These are phyloP conservation scores for Cheilosia impressa DNA, from an alignment of 2,888 invertebrate genomes.

Conservation along the genomic window DNA sequence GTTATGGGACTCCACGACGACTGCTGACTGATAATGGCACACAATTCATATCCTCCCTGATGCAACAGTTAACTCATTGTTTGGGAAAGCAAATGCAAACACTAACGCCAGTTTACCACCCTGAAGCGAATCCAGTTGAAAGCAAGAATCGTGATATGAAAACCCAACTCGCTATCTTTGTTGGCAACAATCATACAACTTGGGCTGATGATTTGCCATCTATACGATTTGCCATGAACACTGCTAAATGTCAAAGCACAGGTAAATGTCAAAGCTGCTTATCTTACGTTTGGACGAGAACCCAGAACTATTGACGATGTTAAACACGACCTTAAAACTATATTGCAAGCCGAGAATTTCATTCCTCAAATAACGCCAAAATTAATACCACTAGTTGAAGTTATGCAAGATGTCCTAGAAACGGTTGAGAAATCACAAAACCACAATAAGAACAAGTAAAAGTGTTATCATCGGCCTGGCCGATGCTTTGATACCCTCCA, in stretches of 20 bases:
- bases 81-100: conserved; percentile 62
- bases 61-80: conserved; percentile 78
- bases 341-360: neutral
- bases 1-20: conserved; percentile 79
- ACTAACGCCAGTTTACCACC: conserved; percentile 72
- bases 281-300: neutral
- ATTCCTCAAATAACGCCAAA: conserved; percentile 22
- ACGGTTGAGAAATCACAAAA: conserved; percentile 39
- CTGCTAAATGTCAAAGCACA: conserved; percentile 25
- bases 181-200: conserved; percentile 3
- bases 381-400: conserved; percentile 28
- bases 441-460: conserved; percentile 35
- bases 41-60: conserved; percentile 79
- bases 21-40: conserved; percentile 80
- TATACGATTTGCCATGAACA: conserved; percentile 36
- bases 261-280: neutral
- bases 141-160: conserved; percentile 60
- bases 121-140: conserved; percentile 73
- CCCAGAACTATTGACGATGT: neutral
- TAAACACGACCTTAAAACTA: neutral
- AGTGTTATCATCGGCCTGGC: too few species aligned
- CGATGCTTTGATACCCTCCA: too few species aligned
- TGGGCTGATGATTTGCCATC: conserved; percentile 8
- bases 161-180: conserved; percentile 22
- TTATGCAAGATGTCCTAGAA: conserved; percentile 41